Evolutionary conservation across 2,113 vertebrate genomes (phyloP).

Genomic region (Salvelinus sp.): DNA sequence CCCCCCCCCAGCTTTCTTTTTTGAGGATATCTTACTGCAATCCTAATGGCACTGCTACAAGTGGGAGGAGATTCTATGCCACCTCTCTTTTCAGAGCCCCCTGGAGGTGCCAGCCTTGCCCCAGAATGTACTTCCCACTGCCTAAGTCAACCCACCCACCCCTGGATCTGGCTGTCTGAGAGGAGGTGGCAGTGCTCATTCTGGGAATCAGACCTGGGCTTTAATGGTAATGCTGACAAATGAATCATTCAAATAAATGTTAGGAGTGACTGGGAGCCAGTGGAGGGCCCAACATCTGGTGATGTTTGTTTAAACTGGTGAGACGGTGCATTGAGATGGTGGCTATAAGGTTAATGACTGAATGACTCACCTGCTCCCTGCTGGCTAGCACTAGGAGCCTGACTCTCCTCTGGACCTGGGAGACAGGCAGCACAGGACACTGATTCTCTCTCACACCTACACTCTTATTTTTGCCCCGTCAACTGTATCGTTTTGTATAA

Average conservation of each 20-base stretch:
- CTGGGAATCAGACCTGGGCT: constrained; percentile 51
- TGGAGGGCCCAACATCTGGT: background rate
- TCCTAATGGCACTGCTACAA: constrained; percentile 39
- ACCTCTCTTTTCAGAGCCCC: constrained; percentile 43
- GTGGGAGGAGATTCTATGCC: constrained; percentile 33
- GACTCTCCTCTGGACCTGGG: constrained; percentile 55
- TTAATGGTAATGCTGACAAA: constrained; percentile 1
- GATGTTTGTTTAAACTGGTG: constrained; percentile 21
- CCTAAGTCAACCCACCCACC: constrained; percentile 49
- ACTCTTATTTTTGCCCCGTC: background rate
- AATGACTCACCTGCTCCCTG: constrained; percentile 67
- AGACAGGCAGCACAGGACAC: background rate
- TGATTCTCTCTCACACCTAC: background rate
- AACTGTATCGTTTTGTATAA: background rate
- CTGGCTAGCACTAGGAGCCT: constrained; percentile 46
- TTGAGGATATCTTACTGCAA: constrained; percentile 25
- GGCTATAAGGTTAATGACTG: background rate
- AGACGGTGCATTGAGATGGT: constrained; percentile 2
- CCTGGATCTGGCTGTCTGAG: constrained; percentile 22
- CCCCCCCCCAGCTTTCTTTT: background rate
- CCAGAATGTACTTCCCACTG: constrained; percentile 49
- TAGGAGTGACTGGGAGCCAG: constrained; percentile 16
- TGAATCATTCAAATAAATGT: background rate
- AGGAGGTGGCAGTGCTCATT: constrained; percentile 42
- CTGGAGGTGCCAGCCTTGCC: constrained; percentile 48